Evolutionary conservation across 2,797 vertebrate species (phyloP).

Genomic region (Onychomys arenicola): DNA sequence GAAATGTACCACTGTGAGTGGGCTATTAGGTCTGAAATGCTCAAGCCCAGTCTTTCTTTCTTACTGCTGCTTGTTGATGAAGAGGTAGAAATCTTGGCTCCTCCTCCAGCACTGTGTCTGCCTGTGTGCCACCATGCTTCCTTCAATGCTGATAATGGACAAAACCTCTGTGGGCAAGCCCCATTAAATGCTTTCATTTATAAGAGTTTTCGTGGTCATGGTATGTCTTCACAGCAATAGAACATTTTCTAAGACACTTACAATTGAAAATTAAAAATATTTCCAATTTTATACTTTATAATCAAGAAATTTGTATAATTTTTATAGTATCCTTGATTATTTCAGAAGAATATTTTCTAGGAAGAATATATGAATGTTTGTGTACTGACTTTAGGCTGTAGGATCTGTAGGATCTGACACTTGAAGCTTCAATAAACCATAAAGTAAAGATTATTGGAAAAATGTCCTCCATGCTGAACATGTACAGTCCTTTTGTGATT

Average conservation of each 20-base stretch:
- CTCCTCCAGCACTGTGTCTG: neutral
- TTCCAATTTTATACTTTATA: neutral
- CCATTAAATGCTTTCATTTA: neutral
- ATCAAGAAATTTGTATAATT: neutral
- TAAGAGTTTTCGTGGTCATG: neutral
- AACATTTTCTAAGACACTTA: neutral
- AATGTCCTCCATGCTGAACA: neutral
- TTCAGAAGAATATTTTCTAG: neutral
- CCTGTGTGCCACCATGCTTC: neutral
- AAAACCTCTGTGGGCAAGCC: neutral
- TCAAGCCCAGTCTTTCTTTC: neutral
- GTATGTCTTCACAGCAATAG: neutral
- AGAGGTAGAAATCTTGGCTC: neutral
- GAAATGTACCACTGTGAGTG: too few species aligned
- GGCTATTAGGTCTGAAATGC: too few species aligned
- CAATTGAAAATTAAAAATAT: neutral
- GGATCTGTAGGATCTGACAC: neutral
- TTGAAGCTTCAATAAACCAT: too few species aligned
- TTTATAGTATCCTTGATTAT: neutral
- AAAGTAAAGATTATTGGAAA: neutral
- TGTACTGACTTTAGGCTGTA: neutral
- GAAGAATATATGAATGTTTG: constrained; percentile 15
- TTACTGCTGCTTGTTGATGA: neutral
- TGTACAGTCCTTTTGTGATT: neutral
- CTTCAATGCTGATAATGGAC: neutral